Conservation (phyloP, 2,888 invertebrate genomes). For the Drosophila prostipennis region DNA sequence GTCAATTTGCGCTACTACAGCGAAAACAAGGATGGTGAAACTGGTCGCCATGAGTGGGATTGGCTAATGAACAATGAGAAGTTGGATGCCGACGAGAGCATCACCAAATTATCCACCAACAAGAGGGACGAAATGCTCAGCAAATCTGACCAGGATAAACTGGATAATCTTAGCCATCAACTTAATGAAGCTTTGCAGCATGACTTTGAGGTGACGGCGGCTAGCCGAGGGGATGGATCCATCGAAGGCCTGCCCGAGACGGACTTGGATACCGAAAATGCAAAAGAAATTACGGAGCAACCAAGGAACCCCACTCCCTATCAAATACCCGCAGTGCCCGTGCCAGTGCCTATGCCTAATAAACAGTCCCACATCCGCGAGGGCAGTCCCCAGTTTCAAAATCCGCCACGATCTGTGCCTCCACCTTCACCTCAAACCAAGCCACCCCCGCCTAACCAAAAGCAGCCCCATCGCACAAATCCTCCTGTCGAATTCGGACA, state of each 20-base stretch:
- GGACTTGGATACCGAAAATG: background rate
- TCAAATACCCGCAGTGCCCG: background rate
- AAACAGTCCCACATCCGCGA: conserved; percentile 8
- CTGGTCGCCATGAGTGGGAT: conserved; percentile 52
- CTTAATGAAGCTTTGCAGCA: conserved; percentile 3
- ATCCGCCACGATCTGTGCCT: conserved; percentile 11
- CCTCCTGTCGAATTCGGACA: conserved; percentile 2
- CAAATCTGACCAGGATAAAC: conserved; percentile 8
- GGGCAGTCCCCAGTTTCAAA: conserved; percentile 14
- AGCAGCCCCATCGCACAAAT: background rate
- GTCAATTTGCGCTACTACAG: conserved; percentile 23
- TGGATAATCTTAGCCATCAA: background rate
- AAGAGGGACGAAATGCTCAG: conserved; percentile 5
- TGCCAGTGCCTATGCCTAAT: background rate
- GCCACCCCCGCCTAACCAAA: background rate
- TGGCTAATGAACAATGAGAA: conserved; percentile 48
- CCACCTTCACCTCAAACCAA: conserved; percentile 10
- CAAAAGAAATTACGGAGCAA: conserved; percentile 1
- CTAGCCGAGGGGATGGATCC: background rate
- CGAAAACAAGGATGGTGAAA: conserved; percentile 3
- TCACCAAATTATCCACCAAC: background rate
- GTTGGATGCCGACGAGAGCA: background rate
- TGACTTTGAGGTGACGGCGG: background rate
- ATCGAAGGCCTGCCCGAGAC: background rate
- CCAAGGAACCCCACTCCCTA: conserved; percentile 3